Conservation (phyloP, 1,140 invertebrate genomes). For the Drosophila funebris region DNA sequence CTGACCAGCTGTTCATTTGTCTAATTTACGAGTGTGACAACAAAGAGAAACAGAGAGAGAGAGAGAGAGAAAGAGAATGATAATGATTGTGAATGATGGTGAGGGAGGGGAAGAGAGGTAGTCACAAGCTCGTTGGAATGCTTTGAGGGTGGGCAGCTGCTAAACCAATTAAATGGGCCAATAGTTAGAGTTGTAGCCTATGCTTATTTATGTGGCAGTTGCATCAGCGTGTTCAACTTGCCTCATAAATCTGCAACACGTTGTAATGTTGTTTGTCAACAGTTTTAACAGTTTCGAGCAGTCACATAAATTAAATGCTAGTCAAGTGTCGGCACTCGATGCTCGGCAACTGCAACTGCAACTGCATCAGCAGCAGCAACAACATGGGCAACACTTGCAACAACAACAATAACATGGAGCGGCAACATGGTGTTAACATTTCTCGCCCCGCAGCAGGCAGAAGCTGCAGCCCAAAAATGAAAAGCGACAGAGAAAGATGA, state of each 20-base stretch:
- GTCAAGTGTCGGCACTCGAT: constrained; percentile 59
- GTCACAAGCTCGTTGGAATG: background rate
- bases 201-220: constrained; percentile 72
- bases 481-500: background rate
- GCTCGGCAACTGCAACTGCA: constrained; percentile 22
- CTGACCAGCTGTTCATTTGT: constrained; percentile 1
- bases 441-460: constrained; percentile 65
- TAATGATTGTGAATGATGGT: too few species aligned
- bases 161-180: constrained; percentile 40
- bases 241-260: constrained; percentile 78
- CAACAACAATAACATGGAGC: constrained; percentile 43
- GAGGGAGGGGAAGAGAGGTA: background rate
- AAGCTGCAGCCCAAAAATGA: constrained; percentile 44
- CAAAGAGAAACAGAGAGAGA: background rate
- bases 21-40: constrained; percentile 1
- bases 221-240: constrained; percentile 63
- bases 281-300: constrained; percentile 75
- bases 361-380: constrained; percentile 37
- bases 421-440: constrained; percentile 80
- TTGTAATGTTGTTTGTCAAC: constrained; percentile 81
- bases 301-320: constrained; percentile 80
- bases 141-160: background rate
- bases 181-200: background rate
- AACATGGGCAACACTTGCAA: constrained; percentile 57
- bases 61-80: background rate